These are phyloP conservation scores for Cryptus armator DNA, from an alignment of 2,888 invertebrate genomes.

Conservation along the genomic window DNA sequence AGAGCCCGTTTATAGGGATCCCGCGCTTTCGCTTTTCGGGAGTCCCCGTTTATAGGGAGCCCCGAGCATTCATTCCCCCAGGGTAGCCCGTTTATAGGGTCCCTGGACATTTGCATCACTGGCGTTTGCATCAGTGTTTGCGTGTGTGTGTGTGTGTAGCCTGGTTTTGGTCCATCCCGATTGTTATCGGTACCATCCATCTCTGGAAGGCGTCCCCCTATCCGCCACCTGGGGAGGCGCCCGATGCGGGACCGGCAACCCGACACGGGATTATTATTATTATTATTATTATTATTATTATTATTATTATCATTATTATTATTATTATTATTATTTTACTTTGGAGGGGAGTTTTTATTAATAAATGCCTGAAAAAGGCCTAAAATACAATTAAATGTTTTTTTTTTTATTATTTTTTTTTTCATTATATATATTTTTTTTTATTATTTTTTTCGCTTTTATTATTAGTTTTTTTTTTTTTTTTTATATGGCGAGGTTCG, in stretches of 20 bases:
- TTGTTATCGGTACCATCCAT: not conserved
- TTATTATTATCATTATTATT: too few relatives aligned
- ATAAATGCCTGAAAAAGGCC: too few relatives aligned
- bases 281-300: too few relatives aligned
- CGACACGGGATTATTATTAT: too few relatives aligned
- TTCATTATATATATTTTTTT: too few relatives aligned
- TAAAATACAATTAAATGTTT: too few relatives aligned
- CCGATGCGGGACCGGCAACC: constrained; percentile 7
- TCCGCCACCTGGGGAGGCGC: constrained; percentile 13
- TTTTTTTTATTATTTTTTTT: too few relatives aligned
- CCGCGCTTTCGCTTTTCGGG: not conserved
- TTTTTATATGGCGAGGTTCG: too few relatives aligned
- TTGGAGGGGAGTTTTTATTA: too few relatives aligned
- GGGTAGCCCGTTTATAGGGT: constrained; percentile 27
- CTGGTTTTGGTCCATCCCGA: constrained; percentile 18
- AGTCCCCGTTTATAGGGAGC: constrained; percentile 3
- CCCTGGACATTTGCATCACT: constrained; percentile 23
- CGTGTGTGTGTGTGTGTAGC: constrained; percentile 15
- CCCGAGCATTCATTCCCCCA: constrained; percentile 13
- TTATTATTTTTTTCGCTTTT: too few relatives aligned
- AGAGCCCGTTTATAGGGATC: constrained; percentile 21
- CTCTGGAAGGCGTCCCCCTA: not conserved
- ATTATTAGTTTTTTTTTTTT: too few relatives aligned
- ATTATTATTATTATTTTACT: too few relatives aligned
- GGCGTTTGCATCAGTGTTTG: constrained; percentile 13